A percentile compares a stretch with the other conserved stretches of the same genome.
phyloP scores from a whole-genome alignment of 2,113 vertebrate species.

The Neolamprologus ventralis region DNA sequence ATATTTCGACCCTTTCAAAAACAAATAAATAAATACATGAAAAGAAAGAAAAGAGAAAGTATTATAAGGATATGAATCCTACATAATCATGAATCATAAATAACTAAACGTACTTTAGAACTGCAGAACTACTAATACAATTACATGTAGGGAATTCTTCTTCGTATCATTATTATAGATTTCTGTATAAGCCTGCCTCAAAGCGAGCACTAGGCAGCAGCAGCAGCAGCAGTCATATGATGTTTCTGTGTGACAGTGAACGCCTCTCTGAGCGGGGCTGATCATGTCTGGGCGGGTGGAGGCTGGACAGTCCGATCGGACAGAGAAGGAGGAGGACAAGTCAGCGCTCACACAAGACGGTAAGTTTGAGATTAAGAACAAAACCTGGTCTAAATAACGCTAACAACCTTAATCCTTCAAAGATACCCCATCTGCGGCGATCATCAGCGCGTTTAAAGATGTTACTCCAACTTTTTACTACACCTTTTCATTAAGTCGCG shows the following conservation, averaged over 20 bases:
- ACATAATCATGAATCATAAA: background rate
- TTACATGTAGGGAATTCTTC: background rate
- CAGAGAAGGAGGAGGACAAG: background rate
- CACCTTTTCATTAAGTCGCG: background rate
- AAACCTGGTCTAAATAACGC: background rate
- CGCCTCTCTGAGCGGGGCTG: slow-evolving; percentile 22
- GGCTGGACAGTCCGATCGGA: background rate
- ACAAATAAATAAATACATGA: background rate
- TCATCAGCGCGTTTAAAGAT: background rate
- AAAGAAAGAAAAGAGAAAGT: background rate
- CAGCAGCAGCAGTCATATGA: background rate
- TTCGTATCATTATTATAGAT: background rate
- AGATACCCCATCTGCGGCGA: background rate
- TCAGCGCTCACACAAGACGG: background rate
- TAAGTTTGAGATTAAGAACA: background rate
- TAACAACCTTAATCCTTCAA: background rate
- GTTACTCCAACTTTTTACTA: background rate
- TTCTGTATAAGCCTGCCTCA: too few relatives aligned
- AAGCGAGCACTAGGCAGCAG: background rate
- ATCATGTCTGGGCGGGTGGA: background rate
- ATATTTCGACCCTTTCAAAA: background rate
- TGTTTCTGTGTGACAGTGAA: slow-evolving; percentile 20
- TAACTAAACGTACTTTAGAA: background rate
- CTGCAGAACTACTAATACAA: background rate
- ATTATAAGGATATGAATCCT: background rate